Conservation (phyloP, 2,888 invertebrate species). For the Amphiduros pacificus region DNA sequence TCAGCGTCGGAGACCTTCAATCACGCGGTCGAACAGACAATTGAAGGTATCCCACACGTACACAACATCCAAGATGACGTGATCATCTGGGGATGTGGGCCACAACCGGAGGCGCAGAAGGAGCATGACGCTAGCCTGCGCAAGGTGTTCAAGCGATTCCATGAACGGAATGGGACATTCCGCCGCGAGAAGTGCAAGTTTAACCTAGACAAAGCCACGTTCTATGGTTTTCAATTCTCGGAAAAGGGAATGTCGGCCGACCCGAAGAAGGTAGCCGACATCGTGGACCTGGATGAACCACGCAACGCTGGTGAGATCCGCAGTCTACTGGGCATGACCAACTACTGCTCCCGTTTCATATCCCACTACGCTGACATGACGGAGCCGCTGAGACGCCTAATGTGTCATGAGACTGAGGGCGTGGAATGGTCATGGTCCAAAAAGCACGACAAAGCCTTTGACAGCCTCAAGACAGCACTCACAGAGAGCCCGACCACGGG, state of each 20-base stretch:
- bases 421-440: conserved; percentile 25
- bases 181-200: conserved; percentile 46
- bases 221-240: conserved; percentile 9
- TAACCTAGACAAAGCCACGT: not conserved
- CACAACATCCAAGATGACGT: conserved; percentile 57
- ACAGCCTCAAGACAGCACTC: conserved; percentile 16
- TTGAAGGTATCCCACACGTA: conserved; percentile 46
- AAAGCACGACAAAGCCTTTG: conserved; percentile 27
- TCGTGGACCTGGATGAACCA: conserved; percentile 5
- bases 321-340: conserved; percentile 16
- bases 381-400: conserved; percentile 31
- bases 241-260: conserved; percentile 5
- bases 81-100: conserved; percentile 38
- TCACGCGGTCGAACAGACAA: conserved; percentile 51
- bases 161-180: conserved; percentile 30
- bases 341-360: conserved; percentile 15
- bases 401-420: conserved; percentile 20
- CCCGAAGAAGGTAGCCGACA: conserved; percentile 9
- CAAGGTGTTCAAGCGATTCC: conserved; percentile 31
- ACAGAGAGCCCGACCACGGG: conserved; percentile 2
- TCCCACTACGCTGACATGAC: conserved; percentile 20
- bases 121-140: conserved; percentile 44
- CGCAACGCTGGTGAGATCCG: conserved; percentile 9
- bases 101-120: conserved; percentile 19
- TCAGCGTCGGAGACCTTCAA: conserved; percentile 60